Evolutionary conservation across 2,113 vertebrate genomes (phyloP).

Genomic region (Alectura lathami): DNA sequence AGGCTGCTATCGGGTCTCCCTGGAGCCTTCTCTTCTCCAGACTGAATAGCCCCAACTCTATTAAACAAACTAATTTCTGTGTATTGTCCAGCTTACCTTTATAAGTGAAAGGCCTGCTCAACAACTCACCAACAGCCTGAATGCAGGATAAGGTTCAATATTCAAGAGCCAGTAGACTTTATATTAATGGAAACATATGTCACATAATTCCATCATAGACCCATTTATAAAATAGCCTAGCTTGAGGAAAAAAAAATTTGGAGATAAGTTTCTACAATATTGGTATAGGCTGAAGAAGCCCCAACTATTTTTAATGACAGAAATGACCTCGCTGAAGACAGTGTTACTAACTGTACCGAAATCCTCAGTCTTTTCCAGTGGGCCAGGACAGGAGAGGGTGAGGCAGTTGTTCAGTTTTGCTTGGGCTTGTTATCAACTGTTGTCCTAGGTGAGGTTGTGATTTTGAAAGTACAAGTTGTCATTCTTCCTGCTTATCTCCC

Average conservation of each 20-base stretch:
- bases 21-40: too few species aligned
- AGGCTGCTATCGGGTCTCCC: too few species aligned
- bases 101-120: neutral
- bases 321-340: neutral
- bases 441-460: constrained; percentile 37
- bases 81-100: neutral
- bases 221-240: neutral
- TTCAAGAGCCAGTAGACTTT: neutral
- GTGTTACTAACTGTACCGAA: neutral
- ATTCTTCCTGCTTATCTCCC: neutral
- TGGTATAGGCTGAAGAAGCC: neutral
- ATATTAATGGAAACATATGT: neutral
- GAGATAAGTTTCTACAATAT: neutral
- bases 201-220: neutral
- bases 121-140: neutral
- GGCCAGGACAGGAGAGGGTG: neutral
- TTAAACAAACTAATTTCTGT: neutral
- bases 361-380: neutral
- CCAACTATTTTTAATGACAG: neutral
- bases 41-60: too few species aligned
- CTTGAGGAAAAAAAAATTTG: neutral
- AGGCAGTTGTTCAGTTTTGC: constrained; percentile 46
- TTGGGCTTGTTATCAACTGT: constrained; percentile 61
- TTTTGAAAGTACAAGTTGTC: constrained; percentile 55
- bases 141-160: neutral